Evolutionary conservation across 2,113 vertebrate species (phyloP).

Genomic region (Gorilla gorilla): DNA sequence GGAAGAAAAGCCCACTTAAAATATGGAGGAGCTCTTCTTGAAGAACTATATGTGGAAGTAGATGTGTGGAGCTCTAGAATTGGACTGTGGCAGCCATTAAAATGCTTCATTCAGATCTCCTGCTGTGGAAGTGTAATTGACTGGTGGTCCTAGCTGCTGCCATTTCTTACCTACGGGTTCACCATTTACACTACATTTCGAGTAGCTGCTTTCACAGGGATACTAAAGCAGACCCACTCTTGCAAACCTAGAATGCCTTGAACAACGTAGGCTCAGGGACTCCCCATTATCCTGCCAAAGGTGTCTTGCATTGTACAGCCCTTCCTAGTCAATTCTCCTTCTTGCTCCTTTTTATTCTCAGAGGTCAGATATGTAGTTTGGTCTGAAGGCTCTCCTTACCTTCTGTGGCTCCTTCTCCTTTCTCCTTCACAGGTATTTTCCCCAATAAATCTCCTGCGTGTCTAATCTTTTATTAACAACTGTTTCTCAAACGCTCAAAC

Average conservation of each 20-base stretch:
- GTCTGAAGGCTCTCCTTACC: background rate
- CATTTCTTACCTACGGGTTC: fast-evolving
- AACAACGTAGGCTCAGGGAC: background rate
- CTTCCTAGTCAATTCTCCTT: background rate
- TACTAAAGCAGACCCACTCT: background rate
- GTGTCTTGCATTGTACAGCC: too few species aligned
- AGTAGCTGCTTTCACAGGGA: background rate
- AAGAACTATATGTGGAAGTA: background rate
- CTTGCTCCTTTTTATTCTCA: background rate
- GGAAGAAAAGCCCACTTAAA: background rate
- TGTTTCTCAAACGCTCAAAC: background rate
- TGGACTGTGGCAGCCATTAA: background rate
- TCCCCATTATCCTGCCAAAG: background rate
- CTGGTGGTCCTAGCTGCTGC: background rate
- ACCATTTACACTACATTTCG: background rate
- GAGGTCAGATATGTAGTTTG: background rate
- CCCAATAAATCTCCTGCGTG: background rate
- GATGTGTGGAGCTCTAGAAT: background rate
- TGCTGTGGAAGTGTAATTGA: background rate
- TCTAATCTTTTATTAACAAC: background rate
- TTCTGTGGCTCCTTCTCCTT: background rate
- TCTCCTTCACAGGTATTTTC: background rate
- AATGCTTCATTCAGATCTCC: background rate
- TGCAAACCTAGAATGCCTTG: background rate
- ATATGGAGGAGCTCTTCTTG: background rate